Conservation (phyloP, 2,888 invertebrate species). For the Caenorhabditis parvicauda region DNA sequence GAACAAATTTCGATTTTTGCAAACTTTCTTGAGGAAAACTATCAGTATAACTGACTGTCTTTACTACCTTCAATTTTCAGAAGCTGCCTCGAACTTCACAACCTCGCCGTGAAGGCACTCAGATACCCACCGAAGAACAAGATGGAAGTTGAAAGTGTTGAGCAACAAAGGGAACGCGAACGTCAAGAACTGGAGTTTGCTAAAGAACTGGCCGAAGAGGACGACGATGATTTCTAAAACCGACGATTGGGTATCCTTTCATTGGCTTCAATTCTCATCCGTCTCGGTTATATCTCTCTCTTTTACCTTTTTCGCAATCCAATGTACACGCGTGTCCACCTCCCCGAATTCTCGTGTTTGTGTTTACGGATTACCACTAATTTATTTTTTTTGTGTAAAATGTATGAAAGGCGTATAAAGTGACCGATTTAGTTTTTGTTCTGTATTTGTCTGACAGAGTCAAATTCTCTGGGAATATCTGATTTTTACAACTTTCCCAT, state of each 20-base stretch:
- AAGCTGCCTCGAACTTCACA: slow-evolving; percentile 94
- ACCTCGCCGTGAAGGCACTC: slow-evolving; percentile 97
- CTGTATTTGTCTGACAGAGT: too few relatives aligned
- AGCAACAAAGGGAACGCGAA: slow-evolving; percentile 59
- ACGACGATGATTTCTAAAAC: slow-evolving; percentile 70
- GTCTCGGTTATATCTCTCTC: background rate
- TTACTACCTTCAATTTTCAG: slow-evolving; percentile 6
- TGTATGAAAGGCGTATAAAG: too few relatives aligned
- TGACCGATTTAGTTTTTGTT: too few relatives aligned
- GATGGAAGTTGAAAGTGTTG: slow-evolving; percentile 79
- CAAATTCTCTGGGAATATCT: too few relatives aligned
- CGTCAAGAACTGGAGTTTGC: slow-evolving; percentile 88
- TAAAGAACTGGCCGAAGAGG: slow-evolving; percentile 99
- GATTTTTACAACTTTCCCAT: too few relatives aligned
- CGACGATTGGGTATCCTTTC: background rate
- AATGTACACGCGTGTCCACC: too few relatives aligned
- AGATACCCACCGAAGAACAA: slow-evolving; percentile 98
- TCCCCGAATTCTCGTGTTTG: too few relatives aligned
- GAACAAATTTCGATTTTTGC: too few relatives aligned
- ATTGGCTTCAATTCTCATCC: background rate
- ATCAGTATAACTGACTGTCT: too few relatives aligned
- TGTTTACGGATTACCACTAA: too few relatives aligned
- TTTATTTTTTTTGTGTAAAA: too few relatives aligned
- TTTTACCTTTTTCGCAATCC: background rate
- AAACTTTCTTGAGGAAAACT: too few relatives aligned